Percentiles rank a stretch among this genome's conserved stretches.
Conservation (phyloP, 2,888 invertebrate species). For the Dermolepida albohirtum region DNA sequence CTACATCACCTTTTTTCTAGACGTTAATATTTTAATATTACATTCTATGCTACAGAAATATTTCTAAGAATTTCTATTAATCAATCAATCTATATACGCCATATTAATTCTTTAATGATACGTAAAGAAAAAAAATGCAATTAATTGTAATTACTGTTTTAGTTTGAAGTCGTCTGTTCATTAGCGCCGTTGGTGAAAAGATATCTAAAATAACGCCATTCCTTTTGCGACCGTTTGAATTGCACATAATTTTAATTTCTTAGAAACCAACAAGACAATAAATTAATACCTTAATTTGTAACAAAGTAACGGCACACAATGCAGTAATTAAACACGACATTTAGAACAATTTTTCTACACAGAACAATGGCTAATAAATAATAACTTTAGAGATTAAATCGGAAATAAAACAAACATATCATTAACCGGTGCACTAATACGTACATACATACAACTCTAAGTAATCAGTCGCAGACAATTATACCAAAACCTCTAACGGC, state of each 20-base stretch:
- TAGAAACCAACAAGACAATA: conserved; percentile 25
- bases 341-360: conserved; percentile 8
- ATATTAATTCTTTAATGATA: no score
- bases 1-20: no score
- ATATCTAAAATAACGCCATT: not conserved
- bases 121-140: not conserved
- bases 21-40: no score
- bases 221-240: not conserved
- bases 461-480: conserved; percentile 22
- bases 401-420: conserved; percentile 22
- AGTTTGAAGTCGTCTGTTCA: no score
- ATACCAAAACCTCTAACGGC: conserved; percentile 9
- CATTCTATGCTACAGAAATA: no score
- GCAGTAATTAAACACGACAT: conserved; percentile 27
- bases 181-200: not conserved
- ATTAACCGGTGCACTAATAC: conserved; percentile 12
- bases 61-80: no score
- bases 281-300: conserved; percentile 33
- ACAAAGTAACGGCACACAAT: conserved; percentile 14
- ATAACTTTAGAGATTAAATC: conserved; percentile 27
- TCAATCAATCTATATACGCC: no score
- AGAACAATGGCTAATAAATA: conserved; percentile 32
- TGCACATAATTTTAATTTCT: conserved; percentile 12
- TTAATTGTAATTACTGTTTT: no score
- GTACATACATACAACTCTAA: not conserved